A percentile compares a stretch with the other conserved stretches of the same genome.
phyloP scores from a whole-genome alignment of 2,888 invertebrate genomes.

The Cheilosia soror region DNA sequence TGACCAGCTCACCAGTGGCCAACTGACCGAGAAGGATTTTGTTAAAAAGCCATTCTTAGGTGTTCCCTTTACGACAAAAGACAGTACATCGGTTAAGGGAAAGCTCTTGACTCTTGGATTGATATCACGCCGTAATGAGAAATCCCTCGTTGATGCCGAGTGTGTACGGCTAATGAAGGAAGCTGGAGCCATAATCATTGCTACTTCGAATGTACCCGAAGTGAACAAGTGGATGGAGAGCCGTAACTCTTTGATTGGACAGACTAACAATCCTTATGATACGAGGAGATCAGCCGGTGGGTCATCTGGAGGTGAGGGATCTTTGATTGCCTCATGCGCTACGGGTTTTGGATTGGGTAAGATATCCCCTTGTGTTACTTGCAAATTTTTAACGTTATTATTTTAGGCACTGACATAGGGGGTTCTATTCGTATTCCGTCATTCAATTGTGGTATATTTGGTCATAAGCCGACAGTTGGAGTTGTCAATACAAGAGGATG shows the following conservation, averaged over 20 bases:
- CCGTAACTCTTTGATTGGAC: conserved; percentile 93
- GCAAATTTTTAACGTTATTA: background rate
- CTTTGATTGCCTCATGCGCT: conserved; percentile 90
- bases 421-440: conserved; percentile 96
- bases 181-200: conserved; percentile 94
- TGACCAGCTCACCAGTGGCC: conserved; percentile 86
- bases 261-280: conserved; percentile 96
- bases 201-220: conserved; percentile 96
- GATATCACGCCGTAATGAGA: conserved; percentile 85
- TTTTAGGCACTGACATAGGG: conserved; percentile 94
- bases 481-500: conserved; percentile 86
- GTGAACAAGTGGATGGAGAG: conserved; percentile 96
- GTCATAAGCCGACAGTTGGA: conserved; percentile 90
- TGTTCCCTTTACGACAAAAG: conserved; percentile 96
- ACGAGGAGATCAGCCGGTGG: conserved; percentile 94
- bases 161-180: conserved; percentile 88
- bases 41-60: conserved; percentile 91
- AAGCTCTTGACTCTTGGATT: conserved; percentile 89
- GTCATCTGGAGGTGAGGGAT: conserved; percentile 95
- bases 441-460: conserved; percentile 93
- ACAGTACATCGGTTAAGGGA: conserved; percentile 92
- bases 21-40: conserved; percentile 87
- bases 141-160: conserved; percentile 91
- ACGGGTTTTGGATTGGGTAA: conserved; percentile 92
- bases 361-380: conserved; percentile 53